Evolutionary conservation across 2,888 invertebrate species (phyloP), one percentile per base, ranked within the genome.

Genomic region (Luffia ferchaultella): DNA sequence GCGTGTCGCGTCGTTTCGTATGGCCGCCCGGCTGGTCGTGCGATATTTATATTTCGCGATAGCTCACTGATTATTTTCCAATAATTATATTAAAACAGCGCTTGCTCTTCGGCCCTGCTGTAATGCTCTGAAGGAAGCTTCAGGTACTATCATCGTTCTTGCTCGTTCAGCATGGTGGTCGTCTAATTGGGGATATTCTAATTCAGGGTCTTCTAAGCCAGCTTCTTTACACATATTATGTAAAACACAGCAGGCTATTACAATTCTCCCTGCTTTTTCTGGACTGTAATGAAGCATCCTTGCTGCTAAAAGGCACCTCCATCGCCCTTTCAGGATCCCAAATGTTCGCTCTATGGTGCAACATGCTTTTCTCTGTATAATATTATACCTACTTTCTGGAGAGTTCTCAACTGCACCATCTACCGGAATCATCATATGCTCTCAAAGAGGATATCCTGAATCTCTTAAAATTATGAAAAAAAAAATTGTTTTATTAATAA

Each of bases 301-400:
- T 9, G 47, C 47, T 16, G 47, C 46, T 15, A 46, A 16, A 19
- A 52, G 45, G 46, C 51, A 51, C 42, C 54, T 46, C 51, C 50
- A 54, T 15, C 53, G 19, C 9, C 52, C 52, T 17, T 55, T 56
- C 16, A 53, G 42, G 3, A 55, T 48, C 0, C 54, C 54, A 48
- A 56, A 56, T 18, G 52, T 54, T 46, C 54, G 50, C 41, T 56
- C 55, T n/a, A 54, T 51, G 45, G 52, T 53, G 18, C 44, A 50
- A 40, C 50, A 2, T 16, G 51, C 52, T 15, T 50, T 45, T n/a
- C 45, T 46, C 5, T 53, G 56, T 1, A 52, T 16, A 1, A 9
- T n/a, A 41, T 54, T 54, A 18, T 19, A 54, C 9, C 47, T 12
- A 2, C 50, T 49, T 43, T 54, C 55, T 18, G 55, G 55, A 48